Evolutionary conservation across 2,113 vertebrate species (phyloP).

Genomic region (Anas platyrhynchos): DNA sequence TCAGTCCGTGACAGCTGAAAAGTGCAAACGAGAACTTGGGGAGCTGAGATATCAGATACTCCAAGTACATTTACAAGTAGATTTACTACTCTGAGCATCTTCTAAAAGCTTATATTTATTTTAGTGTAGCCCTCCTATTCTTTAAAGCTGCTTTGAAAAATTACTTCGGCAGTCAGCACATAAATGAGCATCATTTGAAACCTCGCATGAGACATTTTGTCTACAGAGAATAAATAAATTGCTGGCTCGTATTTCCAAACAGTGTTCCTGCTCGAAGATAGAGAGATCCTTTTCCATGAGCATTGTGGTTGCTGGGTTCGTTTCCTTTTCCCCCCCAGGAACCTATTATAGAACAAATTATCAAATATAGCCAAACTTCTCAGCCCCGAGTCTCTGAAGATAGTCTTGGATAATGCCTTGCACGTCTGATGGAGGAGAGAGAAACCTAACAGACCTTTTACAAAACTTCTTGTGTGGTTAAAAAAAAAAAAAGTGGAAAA

Average conservation of each 20-base stretch:
- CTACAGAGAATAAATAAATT: conserved; percentile 4
- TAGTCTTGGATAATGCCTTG: background rate
- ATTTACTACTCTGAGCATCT: background rate
- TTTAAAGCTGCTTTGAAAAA: conserved; percentile 53
- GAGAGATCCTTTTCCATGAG: background rate
- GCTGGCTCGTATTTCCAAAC: background rate
- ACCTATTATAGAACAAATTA: conserved; percentile 32
- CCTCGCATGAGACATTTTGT: background rate
- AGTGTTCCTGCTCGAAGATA: background rate
- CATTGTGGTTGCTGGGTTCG: background rate
- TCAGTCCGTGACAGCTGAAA: background rate
- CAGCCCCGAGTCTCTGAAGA: background rate
- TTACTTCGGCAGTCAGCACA: background rate
- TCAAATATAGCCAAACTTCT: background rate
- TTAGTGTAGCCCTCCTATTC: background rate
- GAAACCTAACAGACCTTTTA: background rate
- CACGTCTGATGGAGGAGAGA: background rate
- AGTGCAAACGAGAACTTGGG: background rate
- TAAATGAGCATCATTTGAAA: conserved; percentile 17
- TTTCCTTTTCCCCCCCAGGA: conserved; percentile 2
- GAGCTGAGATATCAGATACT: background rate
- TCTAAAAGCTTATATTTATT: conserved; percentile 1
- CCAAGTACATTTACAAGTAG: background rate
- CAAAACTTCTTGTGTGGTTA: background rate
- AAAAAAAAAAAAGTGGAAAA: background rate